Base-by-base conservation (phyloP, 2,113 vertebrate genomes). In the Heteronetta atricapilla region DNA sequence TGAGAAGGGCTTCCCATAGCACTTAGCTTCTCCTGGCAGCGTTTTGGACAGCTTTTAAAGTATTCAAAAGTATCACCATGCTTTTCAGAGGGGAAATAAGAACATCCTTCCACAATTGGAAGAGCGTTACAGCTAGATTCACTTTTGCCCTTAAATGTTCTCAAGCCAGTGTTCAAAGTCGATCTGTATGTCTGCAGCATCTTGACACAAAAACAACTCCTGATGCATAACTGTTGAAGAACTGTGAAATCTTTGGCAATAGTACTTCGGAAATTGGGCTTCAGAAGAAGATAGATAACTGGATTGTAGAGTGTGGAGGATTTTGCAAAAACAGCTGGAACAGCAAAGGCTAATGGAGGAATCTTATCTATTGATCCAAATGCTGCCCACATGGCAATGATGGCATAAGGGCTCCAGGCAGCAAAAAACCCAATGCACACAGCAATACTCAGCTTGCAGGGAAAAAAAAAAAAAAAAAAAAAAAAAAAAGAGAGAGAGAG, bases 291-390 rank as follows among this genome's bases (percentile, higher is more conserved):
- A 93, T 97, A 98, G 56, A 98, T 90, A 88, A 97, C 73, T 4
- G 98, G 98, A 88, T 98, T 98, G 95, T 98, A 98, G 70, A 98
- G 96, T 50, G 98, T 98, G 76, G 98, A 98, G 40, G 98, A 98
- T 90, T 98, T 98, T 84, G 98, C 97, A 84, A 98, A 98, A 95
- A 98, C 96, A 86, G 98, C 98, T 7, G 98, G 97, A 38, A 98
- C 78, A 62, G 98, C 98, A 89, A 98, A 98, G 6, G 97, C 97
- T 88, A 98, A 60, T 13, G 97, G 98, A 33, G 97, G 97, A 91
- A 98, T 98, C 94, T 92, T 96, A 16, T 98, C 96, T 29, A 97
- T 78, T 19, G 96, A 96, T 89, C 98, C 98, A 75, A 98, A 98
- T 52, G 98, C 96, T 5, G 97, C 98, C 98, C 98, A 98, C 97